Evolutionary conservation across 2,797 vertebrate species (phyloP).

Genomic region (Linurgus olivaceus): DNA sequence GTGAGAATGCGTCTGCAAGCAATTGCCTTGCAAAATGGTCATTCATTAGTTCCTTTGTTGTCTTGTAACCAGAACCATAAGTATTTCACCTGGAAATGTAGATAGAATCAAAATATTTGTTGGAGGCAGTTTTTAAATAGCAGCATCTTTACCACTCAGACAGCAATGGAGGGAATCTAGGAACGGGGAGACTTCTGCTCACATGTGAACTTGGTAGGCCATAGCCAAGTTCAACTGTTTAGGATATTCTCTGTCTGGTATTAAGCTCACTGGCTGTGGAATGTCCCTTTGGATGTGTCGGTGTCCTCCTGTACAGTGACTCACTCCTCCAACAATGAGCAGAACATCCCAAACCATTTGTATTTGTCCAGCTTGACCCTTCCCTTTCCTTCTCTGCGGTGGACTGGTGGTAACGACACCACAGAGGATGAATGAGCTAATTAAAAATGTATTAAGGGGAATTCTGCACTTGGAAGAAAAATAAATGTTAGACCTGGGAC

Average conservation of each 20-base stretch:
- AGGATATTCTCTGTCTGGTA: background rate
- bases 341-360: background rate
- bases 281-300: background rate
- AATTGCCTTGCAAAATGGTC: background rate
- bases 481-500: constrained; percentile 43
- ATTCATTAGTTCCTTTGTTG: background rate
- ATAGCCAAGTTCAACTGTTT: background rate
- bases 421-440: background rate
- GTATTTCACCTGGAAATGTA: background rate
- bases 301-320: background rate
- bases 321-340: background rate
- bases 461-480: constrained; percentile 38
- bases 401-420: background rate
- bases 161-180: background rate
- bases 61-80: background rate
- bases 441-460: constrained; percentile 12
- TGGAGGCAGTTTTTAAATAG: background rate
- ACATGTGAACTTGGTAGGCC: background rate
- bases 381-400: background rate
- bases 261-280: background rate
- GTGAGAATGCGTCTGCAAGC: background rate
- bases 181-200: background rate
- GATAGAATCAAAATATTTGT: background rate
- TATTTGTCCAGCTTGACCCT: background rate
- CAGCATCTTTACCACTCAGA: background rate